These are phyloP conservation scores for Columbina picui DNA, from an alignment of 2,113 vertebrate species.

Conservation along the genomic window DNA sequence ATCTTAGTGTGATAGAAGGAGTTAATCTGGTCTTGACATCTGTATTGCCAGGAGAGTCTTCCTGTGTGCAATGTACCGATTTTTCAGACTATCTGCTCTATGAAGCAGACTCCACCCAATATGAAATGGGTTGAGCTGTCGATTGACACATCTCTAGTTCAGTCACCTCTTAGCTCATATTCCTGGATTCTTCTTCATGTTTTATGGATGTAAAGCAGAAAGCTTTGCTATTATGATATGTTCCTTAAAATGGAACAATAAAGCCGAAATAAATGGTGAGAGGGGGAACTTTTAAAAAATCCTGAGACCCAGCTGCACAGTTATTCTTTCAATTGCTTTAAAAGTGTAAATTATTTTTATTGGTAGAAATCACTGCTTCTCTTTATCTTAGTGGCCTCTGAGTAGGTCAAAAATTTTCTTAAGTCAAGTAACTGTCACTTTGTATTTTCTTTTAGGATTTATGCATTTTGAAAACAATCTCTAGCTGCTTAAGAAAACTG, in stretches of 20 bases:
- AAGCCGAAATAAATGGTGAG: constrained; percentile 1
- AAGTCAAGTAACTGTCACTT: constrained; percentile 17
- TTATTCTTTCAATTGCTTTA: constrained; percentile 6
- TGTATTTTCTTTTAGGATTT: constrained; percentile 58
- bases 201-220: not conserved
- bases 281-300: not conserved
- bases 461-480: constrained; percentile 43
- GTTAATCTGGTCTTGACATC: not conserved
- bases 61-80: not conserved
- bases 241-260: not conserved
- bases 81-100: not conserved
- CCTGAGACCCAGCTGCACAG: not conserved
- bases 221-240: not conserved
- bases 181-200: not conserved
- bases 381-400: constrained; percentile 20
- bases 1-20: not conserved
- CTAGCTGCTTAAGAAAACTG: constrained; percentile 26
- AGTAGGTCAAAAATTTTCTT: not conserved
- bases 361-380: not conserved
- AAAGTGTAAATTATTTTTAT: constrained; percentile 54
- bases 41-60: not conserved
- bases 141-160: not conserved
- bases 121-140: not conserved
- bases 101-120: not conserved
- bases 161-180: not conserved